Conservation (phyloP, 2,888 invertebrate species). For the Brachylomia viminalis region DNA sequence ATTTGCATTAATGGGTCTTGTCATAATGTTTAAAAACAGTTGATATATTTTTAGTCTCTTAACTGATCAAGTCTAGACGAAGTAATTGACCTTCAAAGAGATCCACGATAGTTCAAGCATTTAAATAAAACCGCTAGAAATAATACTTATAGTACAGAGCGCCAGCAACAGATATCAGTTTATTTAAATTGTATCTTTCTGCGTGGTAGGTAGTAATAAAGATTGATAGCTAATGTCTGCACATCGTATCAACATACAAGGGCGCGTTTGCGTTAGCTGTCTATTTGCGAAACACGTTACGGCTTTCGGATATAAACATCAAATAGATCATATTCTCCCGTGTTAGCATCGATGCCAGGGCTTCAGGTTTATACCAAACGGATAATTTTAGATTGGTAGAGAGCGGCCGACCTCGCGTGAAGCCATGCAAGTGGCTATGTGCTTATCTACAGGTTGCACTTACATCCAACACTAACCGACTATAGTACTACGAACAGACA, state of each 20-base stretch:
- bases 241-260: constrained; percentile 39
- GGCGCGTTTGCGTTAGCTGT: constrained; percentile 41
- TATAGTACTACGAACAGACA: constrained; percentile 49
- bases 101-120: constrained; percentile 24
- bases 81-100: constrained; percentile 48
- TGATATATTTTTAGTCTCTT: constrained; percentile 43
- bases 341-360: constrained; percentile 63
- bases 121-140: constrained; percentile 33
- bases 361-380: constrained; percentile 71
- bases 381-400: constrained; percentile 77
- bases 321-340: constrained; percentile 66
- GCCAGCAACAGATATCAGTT: constrained; percentile 13
- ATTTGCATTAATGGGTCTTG: constrained; percentile 9
- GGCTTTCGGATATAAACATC: constrained; percentile 66
- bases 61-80: constrained; percentile 15
- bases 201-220: constrained; percentile 19
- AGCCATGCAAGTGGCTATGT: constrained; percentile 78
- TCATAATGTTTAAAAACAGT: constrained; percentile 8
- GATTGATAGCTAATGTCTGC: constrained; percentile 49
- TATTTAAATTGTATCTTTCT: constrained; percentile 27
- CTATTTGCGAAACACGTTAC: constrained; percentile 64
- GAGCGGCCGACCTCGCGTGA: constrained; percentile 77
- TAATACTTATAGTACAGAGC: constrained; percentile 5
- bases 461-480: constrained; percentile 71
- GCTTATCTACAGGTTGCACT: constrained; percentile 71